Evolutionary conservation across 2,113 vertebrate genomes (phyloP).

Genomic region (Platycercus adscitus): DNA sequence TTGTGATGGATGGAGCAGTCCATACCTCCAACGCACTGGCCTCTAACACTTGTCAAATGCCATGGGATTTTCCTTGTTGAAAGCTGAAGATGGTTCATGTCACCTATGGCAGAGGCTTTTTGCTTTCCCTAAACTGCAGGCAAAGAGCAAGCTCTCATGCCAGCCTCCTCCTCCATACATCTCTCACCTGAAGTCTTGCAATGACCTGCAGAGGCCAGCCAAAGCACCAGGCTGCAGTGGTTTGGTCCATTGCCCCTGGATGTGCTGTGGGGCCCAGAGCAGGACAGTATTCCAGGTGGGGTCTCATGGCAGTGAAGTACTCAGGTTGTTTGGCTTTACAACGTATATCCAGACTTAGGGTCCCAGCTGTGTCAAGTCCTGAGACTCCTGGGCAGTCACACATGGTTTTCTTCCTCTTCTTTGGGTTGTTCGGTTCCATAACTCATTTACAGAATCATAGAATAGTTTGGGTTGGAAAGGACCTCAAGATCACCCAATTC

Average conservation of each 20-base stretch:
- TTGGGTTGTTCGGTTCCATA: too few species aligned
- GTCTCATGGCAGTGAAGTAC: too few species aligned
- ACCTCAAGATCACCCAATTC: too few species aligned
- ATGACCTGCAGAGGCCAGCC: not conserved
- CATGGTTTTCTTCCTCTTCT: too few species aligned
- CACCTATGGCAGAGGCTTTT: not conserved
- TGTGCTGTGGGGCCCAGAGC: too few species aligned
- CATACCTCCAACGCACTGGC: not conserved
- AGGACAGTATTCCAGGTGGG: too few species aligned
- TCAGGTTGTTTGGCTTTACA: too few species aligned
- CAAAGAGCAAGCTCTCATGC: not conserved
- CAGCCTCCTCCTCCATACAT: not conserved
- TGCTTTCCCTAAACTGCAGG: not conserved
- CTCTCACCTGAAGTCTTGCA: not conserved
- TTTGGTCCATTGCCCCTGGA: not conserved
- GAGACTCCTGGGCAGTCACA: too few species aligned
- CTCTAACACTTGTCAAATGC: not conserved
- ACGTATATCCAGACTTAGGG: too few species aligned
- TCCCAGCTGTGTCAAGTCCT: too few species aligned
- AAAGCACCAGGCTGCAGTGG: not conserved
- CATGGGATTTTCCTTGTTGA: not conserved
- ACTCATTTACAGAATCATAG: too few species aligned
- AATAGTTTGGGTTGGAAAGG: too few species aligned
- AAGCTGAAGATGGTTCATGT: not conserved
- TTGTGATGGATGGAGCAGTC: not conserved